Base-by-base conservation (phyloP, 2,888 invertebrate species). In the Hyppa rectilinea region DNA sequence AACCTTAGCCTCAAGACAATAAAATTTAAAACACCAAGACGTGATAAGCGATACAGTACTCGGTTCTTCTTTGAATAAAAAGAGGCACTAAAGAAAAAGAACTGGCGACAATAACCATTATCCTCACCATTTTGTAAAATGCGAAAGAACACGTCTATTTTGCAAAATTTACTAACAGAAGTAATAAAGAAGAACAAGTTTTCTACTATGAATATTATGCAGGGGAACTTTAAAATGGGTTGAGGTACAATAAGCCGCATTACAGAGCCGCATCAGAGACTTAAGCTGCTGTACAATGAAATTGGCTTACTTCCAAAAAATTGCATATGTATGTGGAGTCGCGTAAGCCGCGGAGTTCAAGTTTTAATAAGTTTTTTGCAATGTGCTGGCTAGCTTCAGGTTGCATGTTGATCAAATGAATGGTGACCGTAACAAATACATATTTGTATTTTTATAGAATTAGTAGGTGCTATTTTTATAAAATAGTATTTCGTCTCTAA, bases 231-330 rank as follows among this genome's bases (percentile, higher is more conserved):
- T 80, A 80, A 76, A 76, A 63, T 40, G 40, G 26, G 40, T 49
- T 62, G 43, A 60, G 34, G 20, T 50, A 66, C 61, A 55, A 52
- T 53, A 43, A 77, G 55, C 65, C 38, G 61, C 70, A 62, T 56
- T 78, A 64, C 29, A 40, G 10, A 36, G 50, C 45, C 31, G 63
- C 60, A 64, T 78, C 56, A 67, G 12, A 52, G 45, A 26, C 62
- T 40, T 43, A 62, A 47, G 23, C n/a, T 63, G 53, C n/a, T 9
- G 49, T n/a, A 38, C 38, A 77, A 14, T 47, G 10, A 65, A 59
- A 55, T 75, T 80, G 80, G 83, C 75, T 67, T 6, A 10, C 34
- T 29, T 62, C 83, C 80, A 83, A 66, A 65, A 65, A 56, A 31
- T 38, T 75, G 52, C 65, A 52, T 56, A 49, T n/a, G 23, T 12